Conservation (phyloP, 2,797 vertebrate species). For the Cheirogaleus major region DNA sequence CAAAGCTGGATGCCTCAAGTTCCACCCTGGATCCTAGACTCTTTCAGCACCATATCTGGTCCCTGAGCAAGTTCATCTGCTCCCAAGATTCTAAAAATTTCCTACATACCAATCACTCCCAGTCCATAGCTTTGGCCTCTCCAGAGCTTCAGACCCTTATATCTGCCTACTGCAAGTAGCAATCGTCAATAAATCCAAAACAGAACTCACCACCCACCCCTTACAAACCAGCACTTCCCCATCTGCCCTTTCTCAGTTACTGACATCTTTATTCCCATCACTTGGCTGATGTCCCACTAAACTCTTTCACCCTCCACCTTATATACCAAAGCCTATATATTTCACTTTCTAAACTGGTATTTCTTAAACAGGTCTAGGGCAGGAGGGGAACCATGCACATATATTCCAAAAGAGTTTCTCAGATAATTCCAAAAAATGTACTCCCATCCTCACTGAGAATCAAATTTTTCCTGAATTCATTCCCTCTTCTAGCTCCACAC, state of each 20-base stretch:
- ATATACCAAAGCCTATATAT: not conserved
- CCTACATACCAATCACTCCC: not conserved
- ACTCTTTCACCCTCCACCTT: not conserved
- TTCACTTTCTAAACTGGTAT: not conserved
- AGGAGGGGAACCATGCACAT: not conserved
- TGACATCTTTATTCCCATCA: not conserved
- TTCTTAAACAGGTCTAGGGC: not conserved
- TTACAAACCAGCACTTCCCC: not conserved
- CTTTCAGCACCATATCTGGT: not conserved
- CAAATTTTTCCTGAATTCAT: not conserved
- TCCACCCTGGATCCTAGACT: not conserved
- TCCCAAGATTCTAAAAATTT: not conserved
- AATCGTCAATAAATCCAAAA: not conserved
- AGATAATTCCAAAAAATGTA: slow-evolving; percentile 12
- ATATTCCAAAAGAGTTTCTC: not conserved
- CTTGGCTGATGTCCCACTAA: not conserved
- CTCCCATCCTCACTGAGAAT: not conserved
- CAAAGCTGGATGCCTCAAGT: not conserved
- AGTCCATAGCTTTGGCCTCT: not conserved
- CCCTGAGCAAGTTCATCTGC: not conserved
- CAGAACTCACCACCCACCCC: not conserved
- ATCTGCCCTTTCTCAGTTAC: not conserved
- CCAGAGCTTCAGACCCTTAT: not conserved
- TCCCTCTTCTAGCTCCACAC: not conserved
- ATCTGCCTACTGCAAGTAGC: not conserved